phyloP scores from a whole-genome alignment of 1,140 invertebrate species.

The Brachionus paranguensis region DNA sequence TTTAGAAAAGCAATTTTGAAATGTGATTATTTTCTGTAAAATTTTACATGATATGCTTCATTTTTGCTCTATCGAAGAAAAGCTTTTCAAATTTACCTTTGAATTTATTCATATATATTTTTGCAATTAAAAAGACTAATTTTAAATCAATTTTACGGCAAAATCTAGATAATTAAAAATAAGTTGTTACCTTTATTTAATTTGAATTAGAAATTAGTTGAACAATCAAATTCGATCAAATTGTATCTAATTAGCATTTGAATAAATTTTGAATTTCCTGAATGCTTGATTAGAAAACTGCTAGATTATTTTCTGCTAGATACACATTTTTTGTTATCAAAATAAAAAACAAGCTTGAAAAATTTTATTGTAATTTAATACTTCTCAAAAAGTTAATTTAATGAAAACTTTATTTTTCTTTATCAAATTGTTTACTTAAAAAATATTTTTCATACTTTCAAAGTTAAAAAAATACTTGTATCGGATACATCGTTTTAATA shows the following conservation, averaged over 20 bases:
- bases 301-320: background rate
- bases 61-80: too few relatives aligned
- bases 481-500: background rate
- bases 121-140: too few relatives aligned
- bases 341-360: background rate
- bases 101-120: too few relatives aligned
- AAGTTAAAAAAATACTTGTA: background rate
- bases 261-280: background rate
- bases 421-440: slow-evolving; percentile 2
- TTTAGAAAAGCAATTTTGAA: too few relatives aligned
- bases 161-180: too few relatives aligned
- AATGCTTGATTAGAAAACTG: background rate
- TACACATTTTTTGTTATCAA: background rate
- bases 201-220: background rate
- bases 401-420: background rate
- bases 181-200: too few relatives aligned
- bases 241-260: too few relatives aligned
- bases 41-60: too few relatives aligned
- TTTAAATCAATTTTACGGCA: too few relatives aligned
- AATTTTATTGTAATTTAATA: background rate
- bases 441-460: background rate
- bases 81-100: too few relatives aligned
- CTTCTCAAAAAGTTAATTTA: background rate
- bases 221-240: background rate
- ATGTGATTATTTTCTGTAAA: too few relatives aligned